Evolutionary conservation across 2,113 vertebrate genomes (phyloP).

Genomic region (Paedocypris sp.): DNA sequence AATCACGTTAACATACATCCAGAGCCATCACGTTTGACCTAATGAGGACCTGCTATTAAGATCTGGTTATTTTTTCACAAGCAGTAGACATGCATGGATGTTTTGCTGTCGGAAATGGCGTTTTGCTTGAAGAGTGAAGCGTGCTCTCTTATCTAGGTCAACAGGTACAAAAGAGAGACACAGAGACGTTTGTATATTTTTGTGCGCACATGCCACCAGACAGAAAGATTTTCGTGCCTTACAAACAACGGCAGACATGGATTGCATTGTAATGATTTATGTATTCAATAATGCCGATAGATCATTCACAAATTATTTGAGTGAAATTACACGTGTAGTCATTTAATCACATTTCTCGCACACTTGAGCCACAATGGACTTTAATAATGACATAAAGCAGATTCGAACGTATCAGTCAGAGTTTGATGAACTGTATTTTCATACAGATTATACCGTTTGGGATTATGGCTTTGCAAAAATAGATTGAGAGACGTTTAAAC

Average conservation of each 20-base stretch:
- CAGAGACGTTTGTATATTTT: slow-evolving; percentile 1
- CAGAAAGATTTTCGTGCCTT: neutral
- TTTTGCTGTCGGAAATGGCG: neutral
- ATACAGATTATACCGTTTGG: neutral
- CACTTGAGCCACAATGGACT: neutral
- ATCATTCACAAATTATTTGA: neutral
- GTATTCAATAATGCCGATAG: neutral
- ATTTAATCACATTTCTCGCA: slow-evolving; percentile 6
- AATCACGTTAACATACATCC: too few species aligned
- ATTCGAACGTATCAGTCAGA: slow-evolving; percentile 1
- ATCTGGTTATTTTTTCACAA: too few species aligned
- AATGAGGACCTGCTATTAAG: too few species aligned
- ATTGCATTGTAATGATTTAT: neutral
- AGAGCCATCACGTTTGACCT: too few species aligned
- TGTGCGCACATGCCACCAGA: neutral
- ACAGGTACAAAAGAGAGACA: neutral
- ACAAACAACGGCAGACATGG: neutral
- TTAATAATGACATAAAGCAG: neutral
- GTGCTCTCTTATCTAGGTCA: slow-evolving; percentile 15
- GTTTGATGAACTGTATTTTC: slow-evolving; percentile 9
- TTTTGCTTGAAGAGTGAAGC: neutral
- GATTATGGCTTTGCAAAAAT: slow-evolving; percentile 7
- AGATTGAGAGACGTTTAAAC: neutral
- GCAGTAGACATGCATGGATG: neutral
- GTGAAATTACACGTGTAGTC: neutral